These are phyloP conservation scores for Poecile atricapillus DNA, from an alignment of 2,113 vertebrate species.

Conservation along the genomic window DNA sequence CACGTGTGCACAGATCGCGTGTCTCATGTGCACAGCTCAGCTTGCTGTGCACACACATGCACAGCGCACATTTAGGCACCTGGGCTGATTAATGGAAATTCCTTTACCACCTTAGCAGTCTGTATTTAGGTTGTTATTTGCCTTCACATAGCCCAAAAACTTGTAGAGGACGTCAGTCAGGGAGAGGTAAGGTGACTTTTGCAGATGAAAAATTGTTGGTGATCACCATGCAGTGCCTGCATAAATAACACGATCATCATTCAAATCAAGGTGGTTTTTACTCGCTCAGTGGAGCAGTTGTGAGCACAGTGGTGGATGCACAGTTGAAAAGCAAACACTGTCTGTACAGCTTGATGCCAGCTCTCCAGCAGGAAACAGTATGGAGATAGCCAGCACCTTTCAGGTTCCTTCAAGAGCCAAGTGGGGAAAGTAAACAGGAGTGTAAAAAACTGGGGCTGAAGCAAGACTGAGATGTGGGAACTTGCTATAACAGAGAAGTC, in stretches of 20 bases:
- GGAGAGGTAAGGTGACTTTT: background rate
- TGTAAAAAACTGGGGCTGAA: background rate
- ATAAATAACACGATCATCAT: background rate
- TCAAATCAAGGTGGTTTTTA: background rate
- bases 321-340: background rate
- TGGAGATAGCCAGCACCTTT: background rate
- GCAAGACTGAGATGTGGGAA: background rate
- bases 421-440: background rate
- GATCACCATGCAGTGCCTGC: background rate
- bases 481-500: background rate
- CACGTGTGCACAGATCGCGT: rapidly evolving
- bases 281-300: background rate
- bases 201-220: background rate
- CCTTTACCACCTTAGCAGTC: background rate
- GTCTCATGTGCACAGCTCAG: background rate
- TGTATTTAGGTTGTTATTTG: background rate
- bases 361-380: background rate
- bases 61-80: background rate
- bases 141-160: background rate
- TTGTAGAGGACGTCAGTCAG: background rate
- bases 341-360: background rate
- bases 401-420: background rate
- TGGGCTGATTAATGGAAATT: background rate
- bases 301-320: background rate
- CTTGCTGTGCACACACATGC: too few relatives aligned